Evolutionary conservation across 2,113 vertebrate species (phyloP).

Genomic region (Paralichthys olivaceus): DNA sequence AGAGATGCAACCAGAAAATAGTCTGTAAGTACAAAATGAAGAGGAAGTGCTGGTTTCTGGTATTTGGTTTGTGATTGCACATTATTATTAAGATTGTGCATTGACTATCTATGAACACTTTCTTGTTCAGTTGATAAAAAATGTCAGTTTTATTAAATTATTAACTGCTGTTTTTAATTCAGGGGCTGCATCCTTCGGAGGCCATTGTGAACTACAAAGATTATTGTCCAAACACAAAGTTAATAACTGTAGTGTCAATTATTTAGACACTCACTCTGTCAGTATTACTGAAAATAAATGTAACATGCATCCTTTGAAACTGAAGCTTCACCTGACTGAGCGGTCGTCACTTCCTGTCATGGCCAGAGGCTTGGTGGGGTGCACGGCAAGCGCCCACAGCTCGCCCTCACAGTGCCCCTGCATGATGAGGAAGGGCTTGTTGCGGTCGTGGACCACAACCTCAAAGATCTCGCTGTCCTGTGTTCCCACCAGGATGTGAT

Average conservation of each 20-base stretch:
- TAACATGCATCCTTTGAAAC: no score
- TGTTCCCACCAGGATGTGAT: constrained; percentile 97
- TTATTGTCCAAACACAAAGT: no score
- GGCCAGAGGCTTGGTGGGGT: constrained; percentile 96
- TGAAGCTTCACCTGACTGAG: constrained; percentile 89
- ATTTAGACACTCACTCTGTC: no score
- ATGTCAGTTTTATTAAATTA: no score
- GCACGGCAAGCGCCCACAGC: constrained; percentile 97
- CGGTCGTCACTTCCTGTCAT: constrained; percentile 98
- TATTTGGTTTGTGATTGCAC: background rate
- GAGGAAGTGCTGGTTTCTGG: background rate
- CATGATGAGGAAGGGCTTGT: constrained; percentile 98
- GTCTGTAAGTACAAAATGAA: background rate
- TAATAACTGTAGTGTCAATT: no score
- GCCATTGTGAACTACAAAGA: no score
- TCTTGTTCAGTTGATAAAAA: no score
- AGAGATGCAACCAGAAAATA: constrained; percentile 6
- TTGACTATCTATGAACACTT: no score
- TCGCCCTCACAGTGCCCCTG: constrained; percentile 99
- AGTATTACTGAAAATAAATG: no score
- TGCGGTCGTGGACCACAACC: constrained; percentile 97
- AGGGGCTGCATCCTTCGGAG: no score
- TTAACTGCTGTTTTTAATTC: no score
- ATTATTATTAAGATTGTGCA: background rate
- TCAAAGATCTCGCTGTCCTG: constrained; percentile 99